phyloP scores from a whole-genome alignment of 2,113 vertebrate genomes.

The Nothoprocta perdicaria region DNA sequence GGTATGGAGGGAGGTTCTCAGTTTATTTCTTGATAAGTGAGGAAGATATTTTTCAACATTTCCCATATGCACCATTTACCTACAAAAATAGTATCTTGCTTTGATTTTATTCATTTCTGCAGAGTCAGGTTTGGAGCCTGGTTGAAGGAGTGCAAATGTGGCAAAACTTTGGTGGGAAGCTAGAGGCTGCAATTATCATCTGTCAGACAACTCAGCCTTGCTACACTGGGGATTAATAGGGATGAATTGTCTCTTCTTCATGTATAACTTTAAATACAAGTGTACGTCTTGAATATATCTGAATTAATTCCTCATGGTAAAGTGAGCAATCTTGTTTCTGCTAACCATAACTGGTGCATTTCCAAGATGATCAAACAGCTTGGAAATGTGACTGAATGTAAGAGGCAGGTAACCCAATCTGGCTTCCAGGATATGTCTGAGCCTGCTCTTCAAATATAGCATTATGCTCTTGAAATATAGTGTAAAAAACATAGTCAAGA shows the following conservation, averaged over 20 bases:
- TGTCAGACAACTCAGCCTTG: not conserved
- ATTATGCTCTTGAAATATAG: not conserved
- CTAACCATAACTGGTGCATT: accelerated
- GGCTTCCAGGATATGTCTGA: accelerated
- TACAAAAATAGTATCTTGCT: not conserved
- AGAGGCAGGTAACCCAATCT: not conserved
- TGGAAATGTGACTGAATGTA: not conserved
- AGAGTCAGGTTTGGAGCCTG: accelerated
- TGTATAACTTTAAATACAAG: not conserved
- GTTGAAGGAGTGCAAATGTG: not conserved
- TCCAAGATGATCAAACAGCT: not conserved
- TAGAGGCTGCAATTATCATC: not conserved
- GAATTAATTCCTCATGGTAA: accelerated
- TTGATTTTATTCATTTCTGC: not conserved
- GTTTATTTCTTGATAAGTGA: not conserved
- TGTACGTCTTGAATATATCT: not conserved
- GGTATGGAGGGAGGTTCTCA: not conserved
- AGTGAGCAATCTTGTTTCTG: not conserved
- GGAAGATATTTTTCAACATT: not conserved
- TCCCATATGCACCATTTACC: not conserved
- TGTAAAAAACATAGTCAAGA: not conserved
- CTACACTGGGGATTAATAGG: not conserved
- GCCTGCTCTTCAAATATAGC: not conserved
- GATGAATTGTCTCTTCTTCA: not conserved
- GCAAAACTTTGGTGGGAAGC: not conserved